Evolutionary conservation across 2,888 invertebrate genomes (phyloP), one percentile per base, ranked within the genome.

Genomic region (Temnothorax rugatulus): DNA sequence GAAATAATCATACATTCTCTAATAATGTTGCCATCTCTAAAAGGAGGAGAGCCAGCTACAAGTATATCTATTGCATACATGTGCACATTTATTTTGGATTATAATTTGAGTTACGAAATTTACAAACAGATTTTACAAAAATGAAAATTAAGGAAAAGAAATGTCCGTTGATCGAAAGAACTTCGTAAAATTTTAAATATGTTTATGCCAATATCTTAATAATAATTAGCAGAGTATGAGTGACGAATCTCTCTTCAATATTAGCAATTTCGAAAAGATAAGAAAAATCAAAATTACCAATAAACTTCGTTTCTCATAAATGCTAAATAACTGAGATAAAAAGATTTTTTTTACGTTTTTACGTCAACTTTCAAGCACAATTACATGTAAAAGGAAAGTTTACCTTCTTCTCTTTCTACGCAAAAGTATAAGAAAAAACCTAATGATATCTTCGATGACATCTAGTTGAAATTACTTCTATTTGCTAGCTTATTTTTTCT

Each of bases 151-250:
- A 54, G 4, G 11, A 54, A 50, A n/a, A 75, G 13, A 47, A 54
- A 52, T n/a, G 21, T 21, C 18, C 21, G n/a, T 75, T 9, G 25
- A 8, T 25, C 8, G 1, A 41, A 76, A 2, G n/a, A 38, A 69
- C 41, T 13, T 41, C 38, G 13, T 71, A 71, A 79, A 54, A 73
- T 29, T 25, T 59, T 25, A 29, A 74, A 34, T 18, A 34, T 44
- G 29, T 69, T 34, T 54, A 18, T 18, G 34, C 68, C 77, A 77
- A 89, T 83, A 74, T 71, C 63, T 59, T 57, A 25, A 54, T 52
- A 66, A 89, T 84, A 86, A 90, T 90, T 89, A 89, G 77, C 38
- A 83, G 57, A 84, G 73, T 84, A 84, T 61, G 71, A 63, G 47
- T 52, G 29, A 13, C 34, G 5, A 59, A 11, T 59, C 84, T 82